Evolutionary conservation across 2,888 invertebrate species (phyloP).

Genomic region (Zygogramma bicolorata): DNA sequence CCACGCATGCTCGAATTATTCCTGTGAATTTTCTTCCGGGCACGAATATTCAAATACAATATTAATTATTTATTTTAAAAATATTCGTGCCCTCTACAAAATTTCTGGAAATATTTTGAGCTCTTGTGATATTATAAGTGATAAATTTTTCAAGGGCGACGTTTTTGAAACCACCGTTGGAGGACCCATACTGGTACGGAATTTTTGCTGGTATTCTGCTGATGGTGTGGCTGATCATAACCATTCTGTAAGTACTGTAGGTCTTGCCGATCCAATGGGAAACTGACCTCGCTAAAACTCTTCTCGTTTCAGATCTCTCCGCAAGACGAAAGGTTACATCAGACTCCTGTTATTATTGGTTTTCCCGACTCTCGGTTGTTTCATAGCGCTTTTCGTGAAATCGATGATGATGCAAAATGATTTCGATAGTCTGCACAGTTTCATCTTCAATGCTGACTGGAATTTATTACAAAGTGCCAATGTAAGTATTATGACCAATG

Average conservation of each 20-base stretch:
- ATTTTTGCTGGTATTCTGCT: slow-evolving; percentile 74
- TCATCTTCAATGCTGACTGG: slow-evolving; percentile 60
- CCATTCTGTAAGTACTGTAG: slow-evolving; percentile 71
- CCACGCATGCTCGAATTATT: too few species aligned
- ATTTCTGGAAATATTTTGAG: neutral
- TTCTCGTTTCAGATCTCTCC: slow-evolving; percentile 58
- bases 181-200: slow-evolving; percentile 75
- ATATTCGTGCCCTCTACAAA: too few species aligned
- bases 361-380: slow-evolving; percentile 59
- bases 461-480: slow-evolving; percentile 56
- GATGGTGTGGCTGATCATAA: slow-evolving; percentile 74
- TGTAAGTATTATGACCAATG: slow-evolving; percentile 48
- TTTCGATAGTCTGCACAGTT: slow-evolving; percentile 53
- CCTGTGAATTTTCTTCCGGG: too few species aligned
- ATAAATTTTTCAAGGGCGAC: slow-evolving; percentile 59
- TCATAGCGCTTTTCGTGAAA: slow-evolving; percentile 61
- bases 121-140: neutral
- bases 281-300: neutral
- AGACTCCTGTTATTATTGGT: slow-evolving; percentile 60
- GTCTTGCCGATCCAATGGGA: neutral
- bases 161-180: slow-evolving; percentile 72
- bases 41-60: too few species aligned
- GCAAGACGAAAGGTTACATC: slow-evolving; percentile 62
- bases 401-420: slow-evolving; percentile 56
- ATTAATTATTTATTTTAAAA: too few species aligned